Base-by-base conservation (phyloP, 2,797 vertebrate genomes). In the Otolemur crassicaudatus region DNA sequence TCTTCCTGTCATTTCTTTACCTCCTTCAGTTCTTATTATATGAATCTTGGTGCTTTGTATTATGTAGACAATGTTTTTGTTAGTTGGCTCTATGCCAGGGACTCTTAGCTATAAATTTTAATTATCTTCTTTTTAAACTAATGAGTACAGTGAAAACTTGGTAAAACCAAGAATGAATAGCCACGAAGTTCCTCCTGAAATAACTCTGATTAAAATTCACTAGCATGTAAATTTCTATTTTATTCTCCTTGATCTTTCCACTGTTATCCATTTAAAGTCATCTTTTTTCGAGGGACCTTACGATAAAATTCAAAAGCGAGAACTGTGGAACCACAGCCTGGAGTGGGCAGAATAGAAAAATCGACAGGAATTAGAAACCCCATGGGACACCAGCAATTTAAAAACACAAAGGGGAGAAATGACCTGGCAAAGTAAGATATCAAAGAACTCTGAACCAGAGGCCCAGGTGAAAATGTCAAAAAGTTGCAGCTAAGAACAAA, bases 71-170 rank as follows among this genome's bases (percentile, higher is more conserved):
- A n/a, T 61, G 22, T 91, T 93, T 88, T 86, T 81, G n/a, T 81
- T 94, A 97, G 60, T 77, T 87, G 80, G 56, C 69, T 93, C 23
- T 7, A 34, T 81, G 43, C 65, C 77, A 93, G 40, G 13, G 37
- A 73, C 65, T 5, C 25, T 95, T 79, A 94, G 46, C 56, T 90
- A 75, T 90, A 87, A 95, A 87, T 87, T 13, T 69, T 85, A 92
- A 92, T 89, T 91, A 77, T 87, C 20, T 91, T 95, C 93, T 92
- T 82, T 89, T 92, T 11, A 46, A 53, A 67, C 27, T 93, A 97
- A 93, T 82, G 12, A 83, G 70, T 87, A 73, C 79, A 70, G 67
- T 53, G 34, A 22, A 56, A 96, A 94, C 4, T 49, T 81, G 61
- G 63, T 43, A 87, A 90, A 83, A 80, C 29, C 65, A 91, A 91